phyloP scores from a whole-genome alignment of 2,113 vertebrate genomes.

The Pygoscelis adeliae region DNA sequence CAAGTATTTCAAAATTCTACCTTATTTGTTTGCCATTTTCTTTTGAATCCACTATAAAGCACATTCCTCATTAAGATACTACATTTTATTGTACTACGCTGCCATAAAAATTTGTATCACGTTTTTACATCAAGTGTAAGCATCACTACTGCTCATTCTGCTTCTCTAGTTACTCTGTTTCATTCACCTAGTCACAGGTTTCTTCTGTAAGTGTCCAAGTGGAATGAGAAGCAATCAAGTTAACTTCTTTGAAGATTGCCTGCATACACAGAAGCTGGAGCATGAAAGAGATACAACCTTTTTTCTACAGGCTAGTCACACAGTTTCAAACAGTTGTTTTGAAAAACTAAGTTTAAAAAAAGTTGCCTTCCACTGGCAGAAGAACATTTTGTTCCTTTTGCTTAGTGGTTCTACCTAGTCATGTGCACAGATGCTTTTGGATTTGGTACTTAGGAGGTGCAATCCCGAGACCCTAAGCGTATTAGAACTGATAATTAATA shows the following conservation, averaged over 20 bases:
- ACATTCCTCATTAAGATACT: not conserved
- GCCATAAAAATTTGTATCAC: fast-evolving
- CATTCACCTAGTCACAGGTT: not conserved
- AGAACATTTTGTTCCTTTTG: not conserved
- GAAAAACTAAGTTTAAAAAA: not conserved
- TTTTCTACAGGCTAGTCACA: not conserved
- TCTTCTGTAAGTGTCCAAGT: not conserved
- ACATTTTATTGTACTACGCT: fast-evolving
- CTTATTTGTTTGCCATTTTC: not conserved
- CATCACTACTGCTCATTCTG: not conserved
- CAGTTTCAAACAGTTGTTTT: not conserved
- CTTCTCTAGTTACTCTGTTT: not conserved
- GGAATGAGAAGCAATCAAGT: not conserved
- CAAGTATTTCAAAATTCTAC: not conserved
- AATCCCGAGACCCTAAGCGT: not conserved
- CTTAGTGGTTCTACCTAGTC: not conserved
- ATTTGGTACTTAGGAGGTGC: not conserved
- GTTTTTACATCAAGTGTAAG: not conserved
- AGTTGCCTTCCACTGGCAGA: not conserved
- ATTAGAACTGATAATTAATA: not conserved
- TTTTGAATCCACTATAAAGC: not conserved
- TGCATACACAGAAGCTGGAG: not conserved
- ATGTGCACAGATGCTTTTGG: not conserved
- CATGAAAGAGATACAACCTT: not conserved
- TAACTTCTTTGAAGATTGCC: not conserved